A percentile compares a stretch with the other conserved stretches of the same genome.
These are phyloP conservation scores for Montipora capricornis DNA, from an alignment of 64 coral and sea anemone species.

Conservation along the genomic window DNA sequence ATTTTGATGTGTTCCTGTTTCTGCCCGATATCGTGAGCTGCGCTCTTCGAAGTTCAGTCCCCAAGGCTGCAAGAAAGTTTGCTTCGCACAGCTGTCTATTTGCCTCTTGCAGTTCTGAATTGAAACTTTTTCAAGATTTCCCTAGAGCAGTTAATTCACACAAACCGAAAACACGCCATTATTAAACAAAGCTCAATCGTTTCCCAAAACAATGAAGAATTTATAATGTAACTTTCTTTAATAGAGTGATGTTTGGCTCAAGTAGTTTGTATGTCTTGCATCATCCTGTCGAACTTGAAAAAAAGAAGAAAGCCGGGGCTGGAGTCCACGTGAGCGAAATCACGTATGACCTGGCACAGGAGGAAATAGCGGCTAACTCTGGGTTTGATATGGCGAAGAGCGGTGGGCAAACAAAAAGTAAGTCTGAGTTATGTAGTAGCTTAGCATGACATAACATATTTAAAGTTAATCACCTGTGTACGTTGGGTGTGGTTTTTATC, in stretches of 20 bases:
- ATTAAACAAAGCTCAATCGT: neutral
- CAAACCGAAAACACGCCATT: neutral
- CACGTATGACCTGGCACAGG: slow-evolving; percentile 92
- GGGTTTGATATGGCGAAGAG: slow-evolving; percentile 93
- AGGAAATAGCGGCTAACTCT: slow-evolving; percentile 89
- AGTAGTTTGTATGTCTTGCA: slow-evolving; percentile 88
- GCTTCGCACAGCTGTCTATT: too few species aligned
- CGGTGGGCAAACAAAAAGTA: slow-evolving; percentile 89
- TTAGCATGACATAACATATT: too few species aligned
- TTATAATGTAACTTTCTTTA: neutral
- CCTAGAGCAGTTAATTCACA: neutral
- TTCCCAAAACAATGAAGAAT: neutral
- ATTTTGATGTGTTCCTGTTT: too few species aligned
- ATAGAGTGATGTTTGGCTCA: slow-evolving; percentile 94
- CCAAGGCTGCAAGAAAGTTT: too few species aligned
- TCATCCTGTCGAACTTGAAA: slow-evolving; percentile 75
- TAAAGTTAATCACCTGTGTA: too few species aligned
- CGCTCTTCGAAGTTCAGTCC: too few species aligned
- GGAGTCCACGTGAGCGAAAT: slow-evolving; percentile 74
- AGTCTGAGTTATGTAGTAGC: neutral
- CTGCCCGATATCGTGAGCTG: too few species aligned
- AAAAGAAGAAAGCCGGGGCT: slow-evolving; percentile 65
- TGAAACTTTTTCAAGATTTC: too few species aligned
- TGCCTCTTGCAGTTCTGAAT: too few species aligned
- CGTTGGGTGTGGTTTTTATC: too few species aligned